Conservation (phyloP, 2,888 invertebrate genomes). For the Drosophila bunnanda region DNA sequence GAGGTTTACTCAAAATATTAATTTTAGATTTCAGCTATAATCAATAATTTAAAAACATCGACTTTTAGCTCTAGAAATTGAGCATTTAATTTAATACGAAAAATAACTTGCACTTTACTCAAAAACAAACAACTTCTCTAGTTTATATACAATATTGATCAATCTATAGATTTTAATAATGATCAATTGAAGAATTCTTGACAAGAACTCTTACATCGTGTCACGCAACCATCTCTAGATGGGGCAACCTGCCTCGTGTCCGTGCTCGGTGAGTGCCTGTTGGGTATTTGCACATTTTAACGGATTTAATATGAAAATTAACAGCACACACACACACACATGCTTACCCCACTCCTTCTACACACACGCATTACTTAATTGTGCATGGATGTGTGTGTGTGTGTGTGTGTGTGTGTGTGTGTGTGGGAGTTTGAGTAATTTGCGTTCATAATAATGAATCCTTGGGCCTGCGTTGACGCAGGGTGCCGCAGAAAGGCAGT, state of each 20-base stretch:
- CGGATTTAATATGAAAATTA: conserved; percentile 79
- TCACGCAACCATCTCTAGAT: conserved; percentile 14
- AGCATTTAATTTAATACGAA: no score
- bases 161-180: no score
- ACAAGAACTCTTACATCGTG: background rate
- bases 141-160: no score
- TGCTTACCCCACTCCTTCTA: conserved; percentile 30
- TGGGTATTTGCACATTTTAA: conserved; percentile 78
- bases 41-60: no score
- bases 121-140: no score
- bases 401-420: conserved; percentile 35
- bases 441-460: conserved; percentile 72
- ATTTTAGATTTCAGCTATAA: no score
- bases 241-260: conserved; percentile 15
- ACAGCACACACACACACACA: conserved; percentile 53
- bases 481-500: conserved; percentile 30
- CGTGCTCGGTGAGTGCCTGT: conserved; percentile 59
- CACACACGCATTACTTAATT: conserved; percentile 29
- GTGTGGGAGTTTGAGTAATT: conserved; percentile 58
- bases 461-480: conserved; percentile 45
- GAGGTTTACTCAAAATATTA: background rate
- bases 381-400: conserved; percentile 36
- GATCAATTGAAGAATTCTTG: no score
- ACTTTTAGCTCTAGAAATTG: no score
- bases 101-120: no score